Evolutionary conservation across 2,113 vertebrate genomes (phyloP), one percentile per base, ranked within the genome.

Genomic region (Pollachius pollachius): DNA sequence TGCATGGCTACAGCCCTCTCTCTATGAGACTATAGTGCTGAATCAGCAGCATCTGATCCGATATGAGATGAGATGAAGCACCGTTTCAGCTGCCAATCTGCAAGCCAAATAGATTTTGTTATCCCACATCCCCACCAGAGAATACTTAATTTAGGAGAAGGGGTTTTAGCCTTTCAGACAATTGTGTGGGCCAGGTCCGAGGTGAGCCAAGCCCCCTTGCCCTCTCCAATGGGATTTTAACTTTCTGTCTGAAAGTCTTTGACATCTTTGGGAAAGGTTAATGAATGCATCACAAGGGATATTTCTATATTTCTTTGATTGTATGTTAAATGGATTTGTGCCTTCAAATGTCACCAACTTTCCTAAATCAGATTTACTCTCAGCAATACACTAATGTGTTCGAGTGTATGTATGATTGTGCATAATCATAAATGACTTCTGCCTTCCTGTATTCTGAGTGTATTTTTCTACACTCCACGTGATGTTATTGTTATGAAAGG

Each of bases 401-500:
- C n/a, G 2, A 5, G n/a, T 57, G 54, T 17, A 13, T n/a, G 54
- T 57, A 16, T 54, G 52, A 13, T 13, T 54, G 54, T 57, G 54
- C 54, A n/a, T 7, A 12, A 12, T 48, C 41, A 48, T 9, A 48
- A 13, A n/a, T 57, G 17, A 17, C 4, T 23, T 23, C 23, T 57
- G 54, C 13, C 15, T 57, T 16, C 13, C 15, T 57, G 60, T 34
- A 13, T 61, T 25, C 23, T 48, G 56, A 21, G 34, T 62, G 34
- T 80, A 76, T 73, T 77, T 77, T 68, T 48, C 19, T 68, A 56
- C 17, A 15, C 15, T 15, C 27, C 73, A 81, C 67, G 71, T 75
- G 69, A 76, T 81, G 81, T 74, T 90, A 75, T 81, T 83, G 79
- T 84, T 73, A 75, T 78, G 70, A 81, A 79, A 71, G 73, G 73